These are phyloP conservation scores for Toxonevra muliebris DNA, from an alignment of 2,888 invertebrate genomes.

Conservation along the genomic window DNA sequence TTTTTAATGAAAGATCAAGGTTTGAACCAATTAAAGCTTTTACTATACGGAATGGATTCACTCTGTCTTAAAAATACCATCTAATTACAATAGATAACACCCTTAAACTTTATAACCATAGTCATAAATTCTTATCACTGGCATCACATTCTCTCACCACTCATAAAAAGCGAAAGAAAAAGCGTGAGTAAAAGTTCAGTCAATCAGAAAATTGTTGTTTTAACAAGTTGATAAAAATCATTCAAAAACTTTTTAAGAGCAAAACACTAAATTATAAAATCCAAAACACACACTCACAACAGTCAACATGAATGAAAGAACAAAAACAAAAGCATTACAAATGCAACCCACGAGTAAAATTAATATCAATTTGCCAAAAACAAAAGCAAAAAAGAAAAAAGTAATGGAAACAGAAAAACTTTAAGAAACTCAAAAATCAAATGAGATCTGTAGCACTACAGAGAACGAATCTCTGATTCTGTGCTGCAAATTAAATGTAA, in stretches of 20 bases:
- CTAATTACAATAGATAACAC: too few relatives aligned
- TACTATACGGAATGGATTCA: too few relatives aligned
- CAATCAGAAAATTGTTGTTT: neutral
- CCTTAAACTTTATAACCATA: too few relatives aligned
- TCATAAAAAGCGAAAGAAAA: neutral
- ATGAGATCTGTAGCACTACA: conserved; percentile 6
- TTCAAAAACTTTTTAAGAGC: conserved; percentile 22
- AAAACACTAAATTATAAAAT: conserved; percentile 16
- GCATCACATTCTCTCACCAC: too few relatives aligned
- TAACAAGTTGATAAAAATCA: conserved; percentile 18
- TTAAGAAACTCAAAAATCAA: conserved; percentile 33
- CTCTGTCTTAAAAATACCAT: too few relatives aligned
- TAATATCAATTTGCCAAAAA: conserved; percentile 62
- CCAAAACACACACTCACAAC: neutral
- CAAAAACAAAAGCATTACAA: conserved; percentile 21
- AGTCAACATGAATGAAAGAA: too few relatives aligned
- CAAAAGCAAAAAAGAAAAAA: conserved; percentile 23
- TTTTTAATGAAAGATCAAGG: too few relatives aligned
- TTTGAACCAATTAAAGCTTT: too few relatives aligned
- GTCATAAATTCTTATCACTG: too few relatives aligned
- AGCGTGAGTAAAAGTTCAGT: neutral
- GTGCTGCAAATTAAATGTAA: conserved; percentile 25
- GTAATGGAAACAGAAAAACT: conserved; percentile 25
- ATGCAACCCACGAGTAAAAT: conserved; percentile 51
- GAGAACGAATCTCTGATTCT: conserved; percentile 15